phyloP scores from a whole-genome alignment of 1,140 invertebrate genomes.

The Hypsibius dujardini region DNA sequence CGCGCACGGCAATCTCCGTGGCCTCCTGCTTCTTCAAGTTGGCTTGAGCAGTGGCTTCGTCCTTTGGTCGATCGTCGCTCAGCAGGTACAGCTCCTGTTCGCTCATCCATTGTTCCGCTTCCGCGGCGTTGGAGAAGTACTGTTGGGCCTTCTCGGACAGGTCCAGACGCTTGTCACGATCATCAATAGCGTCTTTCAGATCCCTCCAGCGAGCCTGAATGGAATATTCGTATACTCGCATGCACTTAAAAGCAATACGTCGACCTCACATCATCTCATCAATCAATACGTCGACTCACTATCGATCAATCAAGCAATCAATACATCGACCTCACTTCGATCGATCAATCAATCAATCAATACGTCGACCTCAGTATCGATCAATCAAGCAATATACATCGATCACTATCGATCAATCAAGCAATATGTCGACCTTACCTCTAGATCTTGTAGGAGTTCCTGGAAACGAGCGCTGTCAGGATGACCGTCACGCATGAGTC shows the following conservation, averaged over 20 bases:
- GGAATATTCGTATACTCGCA: no score
- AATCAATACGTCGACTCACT: no score
- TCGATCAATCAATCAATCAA: no score
- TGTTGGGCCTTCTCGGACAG: constrained; percentile 57
- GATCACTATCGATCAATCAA: no score
- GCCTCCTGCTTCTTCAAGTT: constrained; percentile 97
- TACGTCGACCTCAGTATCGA: no score
- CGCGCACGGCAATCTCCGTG: constrained; percentile 82
- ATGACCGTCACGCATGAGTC: constrained; percentile 84
- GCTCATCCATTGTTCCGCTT: constrained; percentile 99
- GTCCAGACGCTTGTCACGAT: constrained; percentile 44
- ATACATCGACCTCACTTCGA: no score
- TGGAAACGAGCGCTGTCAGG: constrained; percentile 75
- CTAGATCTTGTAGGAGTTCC: constrained; percentile 55
- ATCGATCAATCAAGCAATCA: no score
- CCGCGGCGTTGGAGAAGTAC: constrained; percentile 94
- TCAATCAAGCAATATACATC: no score
- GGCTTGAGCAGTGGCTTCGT: constrained; percentile 95
- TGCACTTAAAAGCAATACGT: no score
- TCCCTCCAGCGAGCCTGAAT: constrained; percentile 58
- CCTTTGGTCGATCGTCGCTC: constrained; percentile 95
- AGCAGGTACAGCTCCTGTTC: constrained; percentile 99
- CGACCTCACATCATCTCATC: no score
- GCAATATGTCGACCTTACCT: no score
- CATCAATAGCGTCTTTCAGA: constrained; percentile 63